These are phyloP conservation scores for Aphelinus atriplicis DNA, from an alignment of 1,140 invertebrate genomes.

Conservation along the genomic window DNA sequence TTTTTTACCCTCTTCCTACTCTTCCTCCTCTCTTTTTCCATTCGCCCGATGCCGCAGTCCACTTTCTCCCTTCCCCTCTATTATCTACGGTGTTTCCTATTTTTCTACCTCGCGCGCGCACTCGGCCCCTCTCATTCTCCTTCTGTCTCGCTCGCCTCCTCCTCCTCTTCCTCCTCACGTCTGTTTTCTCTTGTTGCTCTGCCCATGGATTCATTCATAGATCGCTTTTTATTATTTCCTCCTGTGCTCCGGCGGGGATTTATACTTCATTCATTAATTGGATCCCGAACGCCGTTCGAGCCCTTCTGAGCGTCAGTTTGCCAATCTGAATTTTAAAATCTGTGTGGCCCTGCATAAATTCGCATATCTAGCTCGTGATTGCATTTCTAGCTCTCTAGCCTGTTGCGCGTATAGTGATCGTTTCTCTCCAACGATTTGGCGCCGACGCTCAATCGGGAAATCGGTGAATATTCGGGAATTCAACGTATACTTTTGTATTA, in stretches of 20 bases:
- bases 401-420: too few species aligned
- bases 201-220: background rate
- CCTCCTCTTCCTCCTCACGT: background rate
- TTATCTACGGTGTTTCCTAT: slow-evolving; percentile 16
- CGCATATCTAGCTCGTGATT: too few species aligned
- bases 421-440: too few species aligned
- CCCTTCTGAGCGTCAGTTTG: background rate
- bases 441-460: too few species aligned
- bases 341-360: too few species aligned
- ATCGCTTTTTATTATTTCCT: slow-evolving; percentile 7
- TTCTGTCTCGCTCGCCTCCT: background rate
- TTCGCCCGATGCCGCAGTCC: background rate
- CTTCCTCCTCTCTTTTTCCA: background rate
- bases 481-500: too few species aligned
- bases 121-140: background rate
- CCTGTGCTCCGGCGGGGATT: background rate
- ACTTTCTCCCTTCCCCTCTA: background rate
- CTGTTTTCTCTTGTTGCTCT: background rate
- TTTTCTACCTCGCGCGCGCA: background rate
- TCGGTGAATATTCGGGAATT: too few species aligned
- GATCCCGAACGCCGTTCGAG: background rate
- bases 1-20: background rate
- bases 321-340: too few species aligned
- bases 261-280: slow-evolving; percentile 27
- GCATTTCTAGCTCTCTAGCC: too few species aligned